Base-by-base conservation (phyloP, 2,888 invertebrate species). In the Mythimna albipuncta region DNA sequence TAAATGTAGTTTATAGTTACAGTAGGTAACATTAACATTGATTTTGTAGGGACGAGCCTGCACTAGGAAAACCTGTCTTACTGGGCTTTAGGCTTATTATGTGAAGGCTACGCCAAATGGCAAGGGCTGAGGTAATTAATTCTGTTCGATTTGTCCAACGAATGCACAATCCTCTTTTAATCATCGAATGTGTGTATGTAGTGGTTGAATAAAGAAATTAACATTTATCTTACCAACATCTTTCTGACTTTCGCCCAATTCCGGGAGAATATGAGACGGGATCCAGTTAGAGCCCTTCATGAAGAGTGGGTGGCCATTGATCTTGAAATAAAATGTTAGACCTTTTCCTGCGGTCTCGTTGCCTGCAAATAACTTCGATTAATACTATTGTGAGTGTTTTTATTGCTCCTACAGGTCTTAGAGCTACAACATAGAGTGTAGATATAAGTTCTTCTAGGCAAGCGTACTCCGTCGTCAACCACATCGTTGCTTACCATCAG, bases 251-350 rank as follows among this genome's bases (percentile, higher is more conserved):
- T 84, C 86, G 0, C 98, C 97, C 50, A 96, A 88, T 94, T 99
- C 99, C 0, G 98, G 99, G 69, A 99, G 97, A 83, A 99, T 97
- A 90, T 98, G 97, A 0, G 98, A 97, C 0, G 99, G 99, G 88
- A 99, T 99, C 97, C 98, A 99, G 92, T 99, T 99, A 13, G 98
- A 98, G 3, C 99, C 99, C 94, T 99, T 99, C 92, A 99, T 98
- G 90, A 99, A 99, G n/a, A 99, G 97, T 2, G 98, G 97, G 66
- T 98, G 93, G 0, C 97, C 98, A 91, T 99, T 99, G 19, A 99
- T 97, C 90, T 97, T 97, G 90, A 99, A 99, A 90, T 98, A 98
- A 93, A 99, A 99, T 11, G 98, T 97, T 2, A 97, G 94, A 2
- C 98, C 99, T 77, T 89, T 72, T 0, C 93, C 93, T n/a, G 90